Evolutionary conservation across 2,797 vertebrate genomes (phyloP).

Genomic region (Galago senegalensis): DNA sequence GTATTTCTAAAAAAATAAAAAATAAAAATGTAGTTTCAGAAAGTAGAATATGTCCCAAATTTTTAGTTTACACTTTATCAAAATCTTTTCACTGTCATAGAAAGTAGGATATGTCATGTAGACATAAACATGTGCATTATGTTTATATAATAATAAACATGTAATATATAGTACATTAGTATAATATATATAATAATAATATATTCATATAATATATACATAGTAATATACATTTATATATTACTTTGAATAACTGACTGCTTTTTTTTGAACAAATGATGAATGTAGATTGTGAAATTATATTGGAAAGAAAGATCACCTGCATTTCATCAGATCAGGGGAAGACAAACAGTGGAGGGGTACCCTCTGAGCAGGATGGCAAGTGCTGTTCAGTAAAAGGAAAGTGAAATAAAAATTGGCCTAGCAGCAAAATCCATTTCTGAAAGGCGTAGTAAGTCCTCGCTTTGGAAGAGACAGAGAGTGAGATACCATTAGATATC

Average conservation of each 20-base stretch:
- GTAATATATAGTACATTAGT: no score
- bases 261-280: background rate
- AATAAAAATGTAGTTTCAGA: background rate
- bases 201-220: background rate
- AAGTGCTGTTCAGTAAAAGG: background rate
- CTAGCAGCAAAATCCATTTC: background rate
- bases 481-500: background rate
- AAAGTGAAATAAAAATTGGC: background rate
- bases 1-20: background rate
- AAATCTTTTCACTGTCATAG: background rate
- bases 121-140: background rate
- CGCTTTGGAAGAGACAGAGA: background rate
- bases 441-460: background rate
- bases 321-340: background rate
- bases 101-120: background rate
- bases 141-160: background rate
- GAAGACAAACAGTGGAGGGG: background rate
- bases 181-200: no score
- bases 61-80: background rate
- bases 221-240: no score
- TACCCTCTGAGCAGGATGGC: background rate
- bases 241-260: background rate
- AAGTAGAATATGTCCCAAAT: background rate
- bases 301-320: background rate
- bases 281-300: background rate